Evolutionary conservation across 2,113 vertebrate species (phyloP).

Genomic region (Psilopsiagon aurifrons): DNA sequence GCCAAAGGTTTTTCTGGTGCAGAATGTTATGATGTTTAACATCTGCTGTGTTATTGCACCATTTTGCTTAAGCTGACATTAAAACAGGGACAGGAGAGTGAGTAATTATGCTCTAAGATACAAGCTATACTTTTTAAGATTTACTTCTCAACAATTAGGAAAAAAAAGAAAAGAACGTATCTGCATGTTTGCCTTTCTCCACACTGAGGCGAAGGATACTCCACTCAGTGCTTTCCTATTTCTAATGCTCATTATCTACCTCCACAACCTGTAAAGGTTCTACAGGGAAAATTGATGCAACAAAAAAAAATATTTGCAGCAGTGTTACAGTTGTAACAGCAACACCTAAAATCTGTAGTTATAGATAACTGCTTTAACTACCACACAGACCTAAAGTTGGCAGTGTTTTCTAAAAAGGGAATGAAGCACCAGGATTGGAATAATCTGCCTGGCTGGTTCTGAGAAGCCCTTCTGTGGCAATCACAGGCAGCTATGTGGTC

Average conservation of each 20-base stretch:
- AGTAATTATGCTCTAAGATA: constrained; percentile 23
- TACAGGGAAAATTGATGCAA: neutral
- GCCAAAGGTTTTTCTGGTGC: constrained; percentile 21
- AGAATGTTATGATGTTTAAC: constrained; percentile 21
- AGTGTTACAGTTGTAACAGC: neutral
- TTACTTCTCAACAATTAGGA: neutral
- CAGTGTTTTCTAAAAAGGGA: neutral
- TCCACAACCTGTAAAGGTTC: neutral
- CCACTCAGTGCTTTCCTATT: neutral
- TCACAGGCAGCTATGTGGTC: neutral
- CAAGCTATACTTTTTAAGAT: constrained; percentile 7
- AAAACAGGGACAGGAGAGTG: neutral
- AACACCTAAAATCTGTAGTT: neutral
- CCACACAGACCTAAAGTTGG: neutral
- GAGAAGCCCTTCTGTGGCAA: neutral
- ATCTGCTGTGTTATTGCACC: constrained; percentile 43
- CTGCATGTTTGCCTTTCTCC: neutral
- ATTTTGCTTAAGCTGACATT: constrained; percentile 50
- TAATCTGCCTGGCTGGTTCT: neutral
- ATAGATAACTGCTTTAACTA: neutral
- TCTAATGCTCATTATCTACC: neutral
- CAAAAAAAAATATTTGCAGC: fast-evolving
- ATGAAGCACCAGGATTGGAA: neutral
- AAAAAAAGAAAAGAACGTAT: neutral
- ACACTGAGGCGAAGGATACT: neutral